phyloP scores from a whole-genome alignment of 2,888 invertebrate genomes.

The Scaptomyza parva region DNA sequence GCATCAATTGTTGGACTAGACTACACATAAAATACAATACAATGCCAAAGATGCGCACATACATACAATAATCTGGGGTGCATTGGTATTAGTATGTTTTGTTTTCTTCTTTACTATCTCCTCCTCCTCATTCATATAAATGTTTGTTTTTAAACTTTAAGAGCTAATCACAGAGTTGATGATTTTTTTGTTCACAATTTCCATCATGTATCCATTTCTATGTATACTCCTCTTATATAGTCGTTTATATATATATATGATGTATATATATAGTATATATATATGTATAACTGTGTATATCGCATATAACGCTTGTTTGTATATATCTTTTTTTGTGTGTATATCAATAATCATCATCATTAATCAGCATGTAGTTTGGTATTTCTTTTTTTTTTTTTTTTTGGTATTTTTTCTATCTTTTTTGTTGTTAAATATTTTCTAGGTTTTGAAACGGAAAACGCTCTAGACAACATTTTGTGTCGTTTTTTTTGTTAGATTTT shows the following conservation, averaged over 20 bases:
- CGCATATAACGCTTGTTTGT: constrained; percentile 60
- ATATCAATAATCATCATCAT: constrained; percentile 34
- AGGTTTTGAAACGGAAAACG: constrained; percentile 72
- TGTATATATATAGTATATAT: constrained; percentile 4
- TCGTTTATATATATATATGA: constrained; percentile 23
- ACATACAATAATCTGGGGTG: constrained; percentile 5
- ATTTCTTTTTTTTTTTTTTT: background rate
- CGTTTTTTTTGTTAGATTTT: constrained; percentile 20
- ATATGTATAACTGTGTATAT: constrained; percentile 62
- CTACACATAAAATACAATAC: constrained; percentile 59
- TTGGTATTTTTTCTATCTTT: constrained; percentile 6
- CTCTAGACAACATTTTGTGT: constrained; percentile 60
- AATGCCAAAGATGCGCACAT: constrained; percentile 33
- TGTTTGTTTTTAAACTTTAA: constrained; percentile 73
- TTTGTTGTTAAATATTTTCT: constrained; percentile 13
- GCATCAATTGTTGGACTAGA: constrained; percentile 38
- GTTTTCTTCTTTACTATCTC: constrained; percentile 4
- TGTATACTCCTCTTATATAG: constrained; percentile 33
- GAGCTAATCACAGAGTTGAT: constrained; percentile 83
- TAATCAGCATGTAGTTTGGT: constrained; percentile 34
- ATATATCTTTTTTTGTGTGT: no score
- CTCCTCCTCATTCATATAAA: constrained; percentile 53
- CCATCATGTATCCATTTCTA: constrained; percentile 60
- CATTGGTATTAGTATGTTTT: background rate
- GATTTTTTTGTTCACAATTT: constrained; percentile 76